phyloP scores from a whole-genome alignment of 35 echinoderm and acorn worm genomes.

The Ptychodera flava region DNA sequence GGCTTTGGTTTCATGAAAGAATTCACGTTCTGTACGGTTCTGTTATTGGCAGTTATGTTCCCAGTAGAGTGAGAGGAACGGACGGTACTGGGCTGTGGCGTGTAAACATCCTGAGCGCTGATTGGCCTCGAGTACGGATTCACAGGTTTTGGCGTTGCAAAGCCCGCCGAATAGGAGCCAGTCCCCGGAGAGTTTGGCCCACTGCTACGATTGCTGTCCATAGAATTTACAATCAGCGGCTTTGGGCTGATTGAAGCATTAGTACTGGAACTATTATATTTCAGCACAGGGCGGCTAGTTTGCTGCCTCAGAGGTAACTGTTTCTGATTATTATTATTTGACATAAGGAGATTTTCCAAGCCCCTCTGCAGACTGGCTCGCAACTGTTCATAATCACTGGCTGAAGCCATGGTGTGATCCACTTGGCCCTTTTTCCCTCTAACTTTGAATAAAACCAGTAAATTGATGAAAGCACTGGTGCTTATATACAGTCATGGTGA shows the following conservation, averaged over 20 bases:
- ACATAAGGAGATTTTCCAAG: constrained; percentile 80
- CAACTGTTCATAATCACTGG: constrained; percentile 71
- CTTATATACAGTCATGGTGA: too few relatives aligned
- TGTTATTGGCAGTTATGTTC: background rate
- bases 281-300: constrained; percentile 43
- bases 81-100: background rate
- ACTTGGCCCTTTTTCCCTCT: too few relatives aligned
- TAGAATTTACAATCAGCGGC: background rate
- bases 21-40: background rate
- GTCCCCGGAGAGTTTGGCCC: background rate
- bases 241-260: background rate
- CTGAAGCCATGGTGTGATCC: constrained; percentile 97
- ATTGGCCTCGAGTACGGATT: background rate
- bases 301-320: constrained; percentile 82
- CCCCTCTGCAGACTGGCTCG: constrained; percentile 78
- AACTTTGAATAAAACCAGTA: too few relatives aligned
- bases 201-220: background rate
- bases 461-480: too few relatives aligned
- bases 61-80: background rate
- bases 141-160: background rate
- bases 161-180: background rate
- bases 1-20: background rate
- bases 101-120: background rate
- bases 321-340: constrained; percentile 46
- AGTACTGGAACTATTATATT: constrained; percentile 2